Evolutionary conservation across 2,797 vertebrate species (phyloP).

Genomic region (Allobates femoralis): DNA sequence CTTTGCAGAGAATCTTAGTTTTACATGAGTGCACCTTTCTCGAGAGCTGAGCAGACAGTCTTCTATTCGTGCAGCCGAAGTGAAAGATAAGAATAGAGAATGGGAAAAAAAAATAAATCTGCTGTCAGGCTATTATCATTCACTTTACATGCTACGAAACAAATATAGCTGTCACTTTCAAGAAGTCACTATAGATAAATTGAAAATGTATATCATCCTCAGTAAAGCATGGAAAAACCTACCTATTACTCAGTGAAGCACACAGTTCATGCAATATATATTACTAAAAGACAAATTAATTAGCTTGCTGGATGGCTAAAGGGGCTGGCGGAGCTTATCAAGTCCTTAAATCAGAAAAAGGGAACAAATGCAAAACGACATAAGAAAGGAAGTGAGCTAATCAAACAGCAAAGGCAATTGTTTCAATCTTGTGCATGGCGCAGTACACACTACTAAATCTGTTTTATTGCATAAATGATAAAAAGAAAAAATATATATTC

Average conservation of each 20-base stretch:
- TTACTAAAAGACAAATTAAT: conserved; percentile 67
- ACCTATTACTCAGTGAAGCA: conserved; percentile 64
- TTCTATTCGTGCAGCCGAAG: conserved; percentile 66
- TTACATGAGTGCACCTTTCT: conserved; percentile 63
- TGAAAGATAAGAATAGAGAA: conserved; percentile 69
- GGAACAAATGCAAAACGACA: conserved; percentile 55
- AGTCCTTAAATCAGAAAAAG: conserved; percentile 59
- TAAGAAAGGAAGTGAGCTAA: conserved; percentile 55
- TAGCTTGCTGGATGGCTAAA: conserved; percentile 57
- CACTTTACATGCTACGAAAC: conserved; percentile 70
- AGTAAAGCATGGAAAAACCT: conserved; percentile 60
- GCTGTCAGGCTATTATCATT: conserved; percentile 70
- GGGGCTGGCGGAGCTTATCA: conserved; percentile 55
- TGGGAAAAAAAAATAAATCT: conserved; percentile 73
- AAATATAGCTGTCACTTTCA: conserved; percentile 73
- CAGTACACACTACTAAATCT: conserved; percentile 44
- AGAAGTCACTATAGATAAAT: conserved; percentile 72
- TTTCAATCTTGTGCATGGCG: conserved; percentile 50
- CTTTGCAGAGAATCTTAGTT: conserved; percentile 57
- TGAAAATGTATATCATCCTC: conserved; percentile 73
- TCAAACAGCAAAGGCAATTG: conserved; percentile 55
- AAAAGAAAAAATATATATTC: conserved; percentile 25
- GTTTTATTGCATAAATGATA: conserved; percentile 36
- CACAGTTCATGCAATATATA: conserved; percentile 65
- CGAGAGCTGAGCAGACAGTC: conserved; percentile 65